phyloP scores from a whole-genome alignment of 2,113 vertebrate species.

The Verasper variegatus region DNA sequence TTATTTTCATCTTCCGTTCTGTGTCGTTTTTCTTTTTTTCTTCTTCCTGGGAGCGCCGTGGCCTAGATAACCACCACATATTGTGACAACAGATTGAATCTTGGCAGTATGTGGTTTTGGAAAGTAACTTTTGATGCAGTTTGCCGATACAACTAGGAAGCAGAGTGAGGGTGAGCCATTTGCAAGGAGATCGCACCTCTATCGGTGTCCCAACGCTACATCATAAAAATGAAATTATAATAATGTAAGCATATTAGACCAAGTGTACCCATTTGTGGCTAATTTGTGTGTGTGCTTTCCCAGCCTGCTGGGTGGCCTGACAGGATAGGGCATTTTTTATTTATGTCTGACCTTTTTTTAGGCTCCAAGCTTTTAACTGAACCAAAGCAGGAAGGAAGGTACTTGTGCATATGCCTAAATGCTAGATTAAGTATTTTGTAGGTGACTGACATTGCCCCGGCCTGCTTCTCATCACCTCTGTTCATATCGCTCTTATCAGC shows the following conservation, averaged over 20 bases:
- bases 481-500: constrained; percentile 71
- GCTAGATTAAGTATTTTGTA: constrained; percentile 65
- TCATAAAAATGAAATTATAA: constrained; percentile 52
- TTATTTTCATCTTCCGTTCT: constrained; percentile 64
- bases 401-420: constrained; percentile 29
- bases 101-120: constrained; percentile 60
- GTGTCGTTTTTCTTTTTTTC: constrained; percentile 28
- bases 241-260: constrained; percentile 55
- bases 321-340: constrained; percentile 65
- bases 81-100: constrained; percentile 73
- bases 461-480: constrained; percentile 59
- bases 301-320: constrained; percentile 39
- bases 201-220: constrained; percentile 26
- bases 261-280: constrained; percentile 53
- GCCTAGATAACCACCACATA: constrained; percentile 73
- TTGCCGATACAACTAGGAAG: constrained; percentile 46
- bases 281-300: constrained; percentile 55
- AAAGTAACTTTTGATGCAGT: constrained; percentile 56
- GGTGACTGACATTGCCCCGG: constrained; percentile 39
- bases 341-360: constrained; percentile 74
- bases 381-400: constrained; percentile 30
- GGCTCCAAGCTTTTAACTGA: constrained; percentile 44
- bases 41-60: constrained; percentile 49
- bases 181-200: constrained; percentile 34
- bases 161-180: constrained; percentile 22